Evolutionary conservation across 1,140 invertebrate genomes (phyloP).

Genomic region (Microplitis mediator): DNA sequence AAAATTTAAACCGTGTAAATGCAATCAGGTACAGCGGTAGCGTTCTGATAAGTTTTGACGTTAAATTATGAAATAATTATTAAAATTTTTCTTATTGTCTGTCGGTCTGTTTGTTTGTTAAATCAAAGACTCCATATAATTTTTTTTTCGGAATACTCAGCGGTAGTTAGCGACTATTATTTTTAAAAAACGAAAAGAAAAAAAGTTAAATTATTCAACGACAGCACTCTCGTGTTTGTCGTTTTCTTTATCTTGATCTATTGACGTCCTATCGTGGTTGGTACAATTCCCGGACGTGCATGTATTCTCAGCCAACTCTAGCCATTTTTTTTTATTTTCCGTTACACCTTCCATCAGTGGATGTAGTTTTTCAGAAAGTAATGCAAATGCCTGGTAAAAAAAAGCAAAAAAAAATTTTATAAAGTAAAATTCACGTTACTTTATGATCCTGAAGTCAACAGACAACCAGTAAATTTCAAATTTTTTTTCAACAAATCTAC

Average conservation of each 20-base stretch:
- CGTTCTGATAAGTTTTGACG: slow-evolving; percentile 3
- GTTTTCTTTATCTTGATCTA: slow-evolving; percentile 8
- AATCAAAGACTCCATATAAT: neutral
- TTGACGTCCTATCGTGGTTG: slow-evolving; percentile 52
- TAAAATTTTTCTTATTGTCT: slow-evolving; percentile 1
- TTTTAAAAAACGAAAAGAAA: too few relatives aligned
- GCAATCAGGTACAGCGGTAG: slow-evolving; percentile 31
- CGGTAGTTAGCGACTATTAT: slow-evolving; percentile 6
- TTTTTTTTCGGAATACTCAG: slow-evolving; percentile 10
- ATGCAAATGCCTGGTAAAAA: slow-evolving; percentile 76
- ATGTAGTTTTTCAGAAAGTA: slow-evolving; percentile 76
- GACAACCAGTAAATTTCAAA: too few relatives aligned
- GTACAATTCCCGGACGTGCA: slow-evolving; percentile 48
- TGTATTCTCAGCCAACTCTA: slow-evolving; percentile 70
- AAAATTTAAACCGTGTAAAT: slow-evolving; percentile 22
- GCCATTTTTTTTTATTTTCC: slow-evolving; percentile 83
- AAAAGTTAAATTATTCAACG: slow-evolving; percentile 3
- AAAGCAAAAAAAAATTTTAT: neutral
- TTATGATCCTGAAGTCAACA: too few relatives aligned
- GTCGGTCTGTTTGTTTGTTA: neutral
- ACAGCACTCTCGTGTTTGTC: neutral
- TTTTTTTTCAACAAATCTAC: too few relatives aligned
- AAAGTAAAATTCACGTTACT: neutral
- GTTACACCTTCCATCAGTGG: slow-evolving; percentile 85
- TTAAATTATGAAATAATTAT: neutral